Evolutionary conservation across 2,888 invertebrate species (phyloP).

Genomic region (Dasypolia templi): DNA sequence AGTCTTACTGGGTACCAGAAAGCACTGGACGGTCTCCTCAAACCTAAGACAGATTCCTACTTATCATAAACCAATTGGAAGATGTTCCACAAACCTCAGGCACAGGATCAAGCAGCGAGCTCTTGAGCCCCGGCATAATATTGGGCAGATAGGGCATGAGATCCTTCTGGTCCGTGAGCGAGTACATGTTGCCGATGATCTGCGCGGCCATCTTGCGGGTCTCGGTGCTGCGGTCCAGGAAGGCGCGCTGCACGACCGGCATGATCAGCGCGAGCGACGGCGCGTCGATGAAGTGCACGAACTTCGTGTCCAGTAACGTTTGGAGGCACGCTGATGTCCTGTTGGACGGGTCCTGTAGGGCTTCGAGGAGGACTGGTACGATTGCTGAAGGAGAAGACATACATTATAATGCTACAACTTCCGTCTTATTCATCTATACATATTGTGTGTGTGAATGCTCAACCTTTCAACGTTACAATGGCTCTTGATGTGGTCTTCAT

Average conservation of each 20-base stretch:
- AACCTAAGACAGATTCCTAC: neutral
- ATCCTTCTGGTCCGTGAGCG: constrained; percentile 99
- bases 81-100: constrained; percentile 93
- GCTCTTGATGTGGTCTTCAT: too few relatives aligned
- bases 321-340: constrained; percentile 98
- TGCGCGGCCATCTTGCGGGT: constrained; percentile 99
- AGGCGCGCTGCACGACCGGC: constrained; percentile 99
- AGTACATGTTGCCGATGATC: constrained; percentile 99
- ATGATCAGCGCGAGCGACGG: constrained; percentile 99
- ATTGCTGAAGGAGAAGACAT: constrained; percentile 91
- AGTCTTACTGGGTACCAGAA: neutral
- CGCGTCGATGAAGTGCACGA: constrained; percentile 99
- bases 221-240: constrained; percentile 99
- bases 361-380: constrained; percentile 96
- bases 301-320: constrained; percentile 97
- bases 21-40: neutral
- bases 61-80: neutral
- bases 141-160: constrained; percentile 98
- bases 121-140: constrained; percentile 98
- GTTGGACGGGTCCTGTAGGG: constrained; percentile 98
- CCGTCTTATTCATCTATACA: neutral
- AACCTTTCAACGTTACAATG: too few relatives aligned
- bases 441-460: neutral
- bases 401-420: too few relatives aligned
- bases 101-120: constrained; percentile 98